Evolutionary conservation across 30 jellyfish, hydroid and myxozoan species (phyloP).

Genomic region (Pelagia noctiluca): DNA sequence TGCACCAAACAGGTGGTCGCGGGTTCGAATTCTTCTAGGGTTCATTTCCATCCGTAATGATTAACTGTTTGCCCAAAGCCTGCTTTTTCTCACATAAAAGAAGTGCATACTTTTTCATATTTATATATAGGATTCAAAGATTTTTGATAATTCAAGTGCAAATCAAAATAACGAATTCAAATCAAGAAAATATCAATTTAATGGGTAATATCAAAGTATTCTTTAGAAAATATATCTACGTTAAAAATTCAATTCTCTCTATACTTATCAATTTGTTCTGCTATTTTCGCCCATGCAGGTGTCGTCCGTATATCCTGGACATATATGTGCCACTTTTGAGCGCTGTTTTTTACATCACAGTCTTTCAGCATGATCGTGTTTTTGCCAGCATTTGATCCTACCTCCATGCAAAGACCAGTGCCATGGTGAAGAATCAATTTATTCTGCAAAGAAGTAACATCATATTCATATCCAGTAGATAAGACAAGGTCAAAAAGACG

Average conservation of each 20-base stretch:
- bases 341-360: slow-evolving; percentile 55
- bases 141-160: too few relatives aligned
- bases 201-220: neutral
- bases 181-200: neutral
- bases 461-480: too few relatives aligned
- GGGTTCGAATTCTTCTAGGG: too few relatives aligned
- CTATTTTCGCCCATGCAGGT: slow-evolving; percentile 97
- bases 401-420: slow-evolving; percentile 87
- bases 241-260: slow-evolving; percentile 19
- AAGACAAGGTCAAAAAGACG: too few relatives aligned
- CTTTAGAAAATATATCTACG: neutral
- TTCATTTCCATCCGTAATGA: too few relatives aligned
- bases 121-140: too few relatives aligned
- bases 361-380: slow-evolving; percentile 67
- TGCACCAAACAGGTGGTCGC: too few relatives aligned
- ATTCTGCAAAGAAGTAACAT: slow-evolving; percentile 25
- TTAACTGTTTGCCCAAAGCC: too few relatives aligned
- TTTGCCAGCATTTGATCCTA: slow-evolving; percentile 46
- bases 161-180: too few relatives aligned
- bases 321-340: slow-evolving; percentile 81
- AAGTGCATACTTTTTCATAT: too few relatives aligned
- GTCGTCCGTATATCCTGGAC: slow-evolving; percentile 30
- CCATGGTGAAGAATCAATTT: slow-evolving; percentile 85
- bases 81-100: too few relatives aligned
- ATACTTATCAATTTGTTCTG: slow-evolving; percentile 68